Evolutionary conservation across 2,113 vertebrate genomes (phyloP).

Genomic region (Dipodomys spectabilis): DNA sequence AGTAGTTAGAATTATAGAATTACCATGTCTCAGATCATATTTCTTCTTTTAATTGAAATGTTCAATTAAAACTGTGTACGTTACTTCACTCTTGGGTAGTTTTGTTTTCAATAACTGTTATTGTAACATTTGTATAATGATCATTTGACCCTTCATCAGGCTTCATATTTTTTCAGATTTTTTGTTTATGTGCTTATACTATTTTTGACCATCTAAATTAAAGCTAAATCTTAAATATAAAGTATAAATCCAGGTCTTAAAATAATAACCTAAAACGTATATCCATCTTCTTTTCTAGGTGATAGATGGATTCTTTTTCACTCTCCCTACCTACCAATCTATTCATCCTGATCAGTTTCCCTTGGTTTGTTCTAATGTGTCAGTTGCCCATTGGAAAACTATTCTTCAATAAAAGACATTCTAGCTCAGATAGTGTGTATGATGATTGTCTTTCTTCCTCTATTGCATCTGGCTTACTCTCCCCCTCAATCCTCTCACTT

Average conservation of each 20-base stretch:
- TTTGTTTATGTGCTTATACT: neutral
- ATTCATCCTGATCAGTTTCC: neutral
- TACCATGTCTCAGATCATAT: too few relatives aligned
- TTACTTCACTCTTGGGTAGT: neutral
- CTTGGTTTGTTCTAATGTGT: slow-evolving; percentile 1
- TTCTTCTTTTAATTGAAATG: neutral
- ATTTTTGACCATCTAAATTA: neutral
- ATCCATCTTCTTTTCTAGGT: neutral
- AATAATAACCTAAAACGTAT: neutral
- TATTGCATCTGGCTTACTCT: neutral
- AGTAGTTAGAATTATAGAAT: too few relatives aligned
- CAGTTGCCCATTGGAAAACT: slow-evolving; percentile 4
- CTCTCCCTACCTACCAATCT: neutral
- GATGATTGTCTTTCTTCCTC: neutral
- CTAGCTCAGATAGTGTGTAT: neutral
- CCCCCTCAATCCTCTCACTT: neutral
- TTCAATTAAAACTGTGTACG: neutral
- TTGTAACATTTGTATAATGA: neutral
- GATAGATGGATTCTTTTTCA: neutral
- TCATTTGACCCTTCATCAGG: neutral
- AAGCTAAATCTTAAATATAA: too few relatives aligned
- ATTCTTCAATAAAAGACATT: neutral
- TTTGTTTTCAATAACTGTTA: slow-evolving; percentile 12
- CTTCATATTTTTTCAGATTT: slow-evolving; percentile 20
- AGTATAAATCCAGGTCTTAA: too few relatives aligned